Base-by-base conservation (phyloP, 2,888 invertebrate genomes). In the Polia nebulosa region DNA sequence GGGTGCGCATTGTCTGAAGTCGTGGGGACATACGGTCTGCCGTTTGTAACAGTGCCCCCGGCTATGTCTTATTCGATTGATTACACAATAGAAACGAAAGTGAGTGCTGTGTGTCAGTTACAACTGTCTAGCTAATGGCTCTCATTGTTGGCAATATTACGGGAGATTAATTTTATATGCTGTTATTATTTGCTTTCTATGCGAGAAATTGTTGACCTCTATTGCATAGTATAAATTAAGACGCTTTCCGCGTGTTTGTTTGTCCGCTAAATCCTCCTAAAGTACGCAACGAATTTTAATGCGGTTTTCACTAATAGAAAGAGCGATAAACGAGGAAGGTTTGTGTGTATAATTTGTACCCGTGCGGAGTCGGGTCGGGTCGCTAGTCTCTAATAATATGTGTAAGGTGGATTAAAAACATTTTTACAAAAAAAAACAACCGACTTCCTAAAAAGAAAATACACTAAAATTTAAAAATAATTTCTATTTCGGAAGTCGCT, bases 1-100 rank as follows among this genome's bases (percentile, higher is more conserved):
- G 88, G 86, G 87, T 72, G 57, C 61, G 62, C 56, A 79, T 78
- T 73, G 67, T 76, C 51, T 68, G 64, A 51, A 39, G 44, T 64
- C 53, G 71, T 72, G 60, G 65, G 66, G 82, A 69, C 72, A 69
- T 47, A 63, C 49, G 53, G 52, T 49, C 49, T 58, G 55, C 58
- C 52, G 68, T 79, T 67, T 76, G 70, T 59, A 77, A 78, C 36
- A 51, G 20, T 58, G 51, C 71, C 58, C 61, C 68, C 25, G 17
- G 60, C 47, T 62, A 63, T 45, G 52, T 62, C 67, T 66, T 63
- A 76, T 80, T 55, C 69, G 20, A 74, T 72, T 57, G 70, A 82
- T 81, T 82, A 67, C 69, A 73, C 63, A 69, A 74, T 71, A 65
- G 49, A 81, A 82, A 65, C 20, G 70, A 82, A 78, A 80, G 71